Evolutionary conservation across 2,797 vertebrate species (phyloP).

Genomic region (Natrix natrix): DNA sequence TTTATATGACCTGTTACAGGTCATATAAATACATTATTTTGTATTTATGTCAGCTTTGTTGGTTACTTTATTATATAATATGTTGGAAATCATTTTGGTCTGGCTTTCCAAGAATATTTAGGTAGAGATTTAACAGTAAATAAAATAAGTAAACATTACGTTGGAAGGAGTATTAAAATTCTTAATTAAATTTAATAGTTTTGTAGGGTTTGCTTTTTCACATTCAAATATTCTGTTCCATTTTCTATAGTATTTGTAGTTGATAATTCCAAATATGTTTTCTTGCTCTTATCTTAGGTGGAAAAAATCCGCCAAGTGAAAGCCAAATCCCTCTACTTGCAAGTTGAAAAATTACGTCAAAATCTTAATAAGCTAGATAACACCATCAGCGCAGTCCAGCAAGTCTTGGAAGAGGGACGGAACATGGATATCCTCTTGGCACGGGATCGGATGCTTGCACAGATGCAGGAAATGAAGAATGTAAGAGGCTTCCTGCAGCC

Average conservation of each 20-base stretch:
- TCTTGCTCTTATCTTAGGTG: slow-evolving; percentile 74
- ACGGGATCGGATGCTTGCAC: slow-evolving; percentile 92
- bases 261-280: not conserved
- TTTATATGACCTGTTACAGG: not conserved
- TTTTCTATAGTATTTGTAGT: not conserved
- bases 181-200: not conserved
- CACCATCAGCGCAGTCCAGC: slow-evolving; percentile 92
- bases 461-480: slow-evolving; percentile 94
- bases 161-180: not conserved
- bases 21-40: not conserved
- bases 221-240: not conserved
- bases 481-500: slow-evolving; percentile 90
- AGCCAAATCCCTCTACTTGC: slow-evolving; percentile 96
- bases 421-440: slow-evolving; percentile 92
- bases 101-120: not conserved
- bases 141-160: not conserved
- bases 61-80: not conserved
- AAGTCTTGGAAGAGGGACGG: slow-evolving; percentile 93
- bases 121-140: not conserved
- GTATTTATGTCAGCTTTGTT: not conserved
- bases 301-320: slow-evolving; percentile 99
- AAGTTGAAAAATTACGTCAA: slow-evolving; percentile 96
- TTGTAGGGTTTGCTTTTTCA: not conserved
- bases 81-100: not conserved
- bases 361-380: slow-evolving; percentile 94